Conservation (phyloP, 2,797 vertebrate genomes). For the Micrastur ruficollis region DNA sequence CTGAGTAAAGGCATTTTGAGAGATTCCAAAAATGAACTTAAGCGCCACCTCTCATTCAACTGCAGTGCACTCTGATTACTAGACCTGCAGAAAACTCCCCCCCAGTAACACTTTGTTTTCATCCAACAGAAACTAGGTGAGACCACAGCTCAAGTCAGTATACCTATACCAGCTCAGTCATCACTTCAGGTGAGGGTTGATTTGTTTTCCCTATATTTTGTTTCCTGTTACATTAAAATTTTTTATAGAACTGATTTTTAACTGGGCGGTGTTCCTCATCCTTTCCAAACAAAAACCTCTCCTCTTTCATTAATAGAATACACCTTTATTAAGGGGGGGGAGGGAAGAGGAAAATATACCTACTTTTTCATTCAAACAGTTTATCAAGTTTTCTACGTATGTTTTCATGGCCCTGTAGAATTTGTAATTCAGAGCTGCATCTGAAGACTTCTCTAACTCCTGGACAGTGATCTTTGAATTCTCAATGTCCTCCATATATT, state of each 20-base stretch:
- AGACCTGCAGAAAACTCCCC: neutral
- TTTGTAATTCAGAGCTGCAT: constrained; percentile 77
- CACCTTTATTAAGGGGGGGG: neutral
- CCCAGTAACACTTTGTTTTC: neutral
- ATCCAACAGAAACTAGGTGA: neutral
- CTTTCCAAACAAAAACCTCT: neutral
- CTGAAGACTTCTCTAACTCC: constrained; percentile 78
- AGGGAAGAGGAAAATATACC: neutral
- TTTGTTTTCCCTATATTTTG: neutral
- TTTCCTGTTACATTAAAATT: neutral
- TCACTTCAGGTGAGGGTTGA: neutral
- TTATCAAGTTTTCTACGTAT: constrained; percentile 86
- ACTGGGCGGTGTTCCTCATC: neutral
- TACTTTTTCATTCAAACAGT: constrained; percentile 93
- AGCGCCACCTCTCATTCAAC: neutral
- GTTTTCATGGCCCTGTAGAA: constrained; percentile 88
- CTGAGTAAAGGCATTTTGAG: neutral
- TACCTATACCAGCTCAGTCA: neutral
- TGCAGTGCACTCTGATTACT: neutral
- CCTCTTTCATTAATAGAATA: neutral
- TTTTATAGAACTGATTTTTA: neutral
- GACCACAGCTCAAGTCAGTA: neutral
- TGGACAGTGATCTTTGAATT: constrained; percentile 77
- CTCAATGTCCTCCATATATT: constrained; percentile 79
- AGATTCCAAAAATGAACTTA: neutral